Evolutionary conservation across 1,140 invertebrate genomes (phyloP).

Genomic region (Brachionus manjavacas): DNA sequence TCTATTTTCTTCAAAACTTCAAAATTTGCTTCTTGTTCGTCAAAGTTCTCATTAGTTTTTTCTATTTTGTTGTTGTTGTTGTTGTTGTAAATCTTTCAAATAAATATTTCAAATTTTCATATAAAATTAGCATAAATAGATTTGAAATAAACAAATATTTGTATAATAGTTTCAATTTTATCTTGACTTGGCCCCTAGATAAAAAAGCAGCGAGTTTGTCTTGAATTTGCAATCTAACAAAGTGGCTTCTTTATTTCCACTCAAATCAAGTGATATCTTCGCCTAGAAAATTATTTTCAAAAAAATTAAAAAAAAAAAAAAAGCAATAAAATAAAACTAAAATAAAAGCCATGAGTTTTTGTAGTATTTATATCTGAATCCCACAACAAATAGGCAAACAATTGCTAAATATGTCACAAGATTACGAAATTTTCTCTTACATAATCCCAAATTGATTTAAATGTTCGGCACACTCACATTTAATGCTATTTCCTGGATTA

Average conservation of each 20-base stretch:
- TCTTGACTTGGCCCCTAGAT: background rate
- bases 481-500: background rate
- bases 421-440: background rate
- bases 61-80: background rate
- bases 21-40: background rate
- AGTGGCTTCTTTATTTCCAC: background rate
- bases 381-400: background rate
- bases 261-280: background rate
- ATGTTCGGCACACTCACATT: background rate
- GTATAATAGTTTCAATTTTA: conserved; percentile 6
- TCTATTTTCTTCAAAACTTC: background rate
- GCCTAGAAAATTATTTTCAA: background rate
- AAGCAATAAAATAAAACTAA: too few relatives aligned
- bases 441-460: background rate
- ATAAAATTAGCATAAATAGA: conserved; percentile 1
- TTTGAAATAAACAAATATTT: background rate
- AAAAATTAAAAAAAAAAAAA: background rate
- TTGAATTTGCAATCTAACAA: background rate
- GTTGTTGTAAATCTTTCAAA: background rate
- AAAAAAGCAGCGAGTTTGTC: background rate
- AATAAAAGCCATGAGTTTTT: too few relatives aligned
- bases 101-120: conserved; percentile 1
- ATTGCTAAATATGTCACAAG: background rate
- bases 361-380: background rate
- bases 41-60: background rate